A percentile compares a stretch with the other conserved stretches of the same genome.
phyloP scores from a whole-genome alignment of 2,113 vertebrate species.

The Myotis yumanensis region DNA sequence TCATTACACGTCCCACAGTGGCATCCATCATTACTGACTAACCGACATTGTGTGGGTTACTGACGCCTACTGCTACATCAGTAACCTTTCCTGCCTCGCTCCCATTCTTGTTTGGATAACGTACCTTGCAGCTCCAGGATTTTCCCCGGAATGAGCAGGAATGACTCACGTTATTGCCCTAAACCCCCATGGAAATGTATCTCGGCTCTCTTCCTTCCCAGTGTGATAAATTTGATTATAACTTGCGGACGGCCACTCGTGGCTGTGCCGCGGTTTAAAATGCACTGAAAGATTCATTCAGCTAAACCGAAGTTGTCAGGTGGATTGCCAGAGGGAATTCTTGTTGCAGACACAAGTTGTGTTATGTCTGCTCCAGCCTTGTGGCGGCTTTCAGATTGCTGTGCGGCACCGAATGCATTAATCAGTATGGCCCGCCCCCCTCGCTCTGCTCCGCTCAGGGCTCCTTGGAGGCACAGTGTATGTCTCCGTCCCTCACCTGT shows the following conservation, averaged over 20 bases:
- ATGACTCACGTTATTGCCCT: conserved; percentile 61
- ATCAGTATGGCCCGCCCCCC: conserved; percentile 19
- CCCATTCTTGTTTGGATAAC: conserved; percentile 22
- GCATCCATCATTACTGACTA: background rate
- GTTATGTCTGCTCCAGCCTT: conserved; percentile 60
- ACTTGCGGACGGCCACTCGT: conserved; percentile 69
- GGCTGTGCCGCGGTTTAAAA: conserved; percentile 67
- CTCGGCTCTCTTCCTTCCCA: background rate
- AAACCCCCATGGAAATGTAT: conserved; percentile 66
- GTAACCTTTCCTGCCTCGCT: background rate
- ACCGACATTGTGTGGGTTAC: background rate
- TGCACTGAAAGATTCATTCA: conserved; percentile 71
- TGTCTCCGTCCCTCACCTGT: background rate
- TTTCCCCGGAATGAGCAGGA: conserved; percentile 37
- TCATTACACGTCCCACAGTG: background rate
- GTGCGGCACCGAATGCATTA: conserved; percentile 64
- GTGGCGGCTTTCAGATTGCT: conserved; percentile 60
- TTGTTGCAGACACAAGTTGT: conserved; percentile 44
- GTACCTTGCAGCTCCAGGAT: conserved; percentile 8
- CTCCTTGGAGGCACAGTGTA: background rate
- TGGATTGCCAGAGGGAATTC: conserved; percentile 75
- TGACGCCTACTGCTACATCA: background rate
- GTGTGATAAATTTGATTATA: conserved; percentile 68
- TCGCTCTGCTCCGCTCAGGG: accelerated
- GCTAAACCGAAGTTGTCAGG: conserved; percentile 81